Conservation (phyloP, 2,797 vertebrate species). For the Tiaroga cobitis region DNA sequence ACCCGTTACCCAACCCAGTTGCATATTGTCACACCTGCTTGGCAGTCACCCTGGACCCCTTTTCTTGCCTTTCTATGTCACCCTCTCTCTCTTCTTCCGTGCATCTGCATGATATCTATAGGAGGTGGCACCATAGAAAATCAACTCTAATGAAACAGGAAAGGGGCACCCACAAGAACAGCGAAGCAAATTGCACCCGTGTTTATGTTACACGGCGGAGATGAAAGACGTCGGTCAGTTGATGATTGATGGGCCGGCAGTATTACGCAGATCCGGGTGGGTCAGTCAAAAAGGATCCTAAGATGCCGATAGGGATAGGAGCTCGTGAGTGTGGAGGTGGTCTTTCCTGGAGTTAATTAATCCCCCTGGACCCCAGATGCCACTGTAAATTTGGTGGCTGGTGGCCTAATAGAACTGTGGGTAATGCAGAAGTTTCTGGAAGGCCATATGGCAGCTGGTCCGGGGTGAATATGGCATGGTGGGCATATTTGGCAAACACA, state of each 20-base stretch:
- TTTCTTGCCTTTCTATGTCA: constrained; percentile 27
- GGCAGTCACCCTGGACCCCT: constrained; percentile 50
- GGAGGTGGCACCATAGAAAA: constrained; percentile 72
- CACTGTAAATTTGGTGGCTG: constrained; percentile 24
- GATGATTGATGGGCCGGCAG: constrained; percentile 51
- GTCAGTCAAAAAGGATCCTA: constrained; percentile 11
- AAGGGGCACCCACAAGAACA: constrained; percentile 61
- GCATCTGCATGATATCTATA: constrained; percentile 65
- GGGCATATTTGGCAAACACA: constrained; percentile 20
- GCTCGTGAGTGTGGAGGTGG: constrained; percentile 20
- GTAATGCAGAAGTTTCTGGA: constrained; percentile 7
- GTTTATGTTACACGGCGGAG: constrained; percentile 45
- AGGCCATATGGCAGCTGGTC: constrained; percentile 9
- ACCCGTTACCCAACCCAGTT: constrained; percentile 17
- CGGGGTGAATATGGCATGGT: constrained; percentile 3
- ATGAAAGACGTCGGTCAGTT: constrained; percentile 38
- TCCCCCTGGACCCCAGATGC: constrained; percentile 33
- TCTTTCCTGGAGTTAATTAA: constrained; percentile 21
- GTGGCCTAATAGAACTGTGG: constrained; percentile 6
- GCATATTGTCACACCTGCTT: constrained; percentile 77
- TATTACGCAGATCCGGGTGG: constrained; percentile 2
- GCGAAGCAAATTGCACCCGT: constrained; percentile 37
- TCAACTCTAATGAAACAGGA: constrained; percentile 65
- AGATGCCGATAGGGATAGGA: background rate
- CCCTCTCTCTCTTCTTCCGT: constrained; percentile 18